phyloP scores from a whole-genome alignment of 2,888 invertebrate genomes.

The Muscina levida region DNA sequence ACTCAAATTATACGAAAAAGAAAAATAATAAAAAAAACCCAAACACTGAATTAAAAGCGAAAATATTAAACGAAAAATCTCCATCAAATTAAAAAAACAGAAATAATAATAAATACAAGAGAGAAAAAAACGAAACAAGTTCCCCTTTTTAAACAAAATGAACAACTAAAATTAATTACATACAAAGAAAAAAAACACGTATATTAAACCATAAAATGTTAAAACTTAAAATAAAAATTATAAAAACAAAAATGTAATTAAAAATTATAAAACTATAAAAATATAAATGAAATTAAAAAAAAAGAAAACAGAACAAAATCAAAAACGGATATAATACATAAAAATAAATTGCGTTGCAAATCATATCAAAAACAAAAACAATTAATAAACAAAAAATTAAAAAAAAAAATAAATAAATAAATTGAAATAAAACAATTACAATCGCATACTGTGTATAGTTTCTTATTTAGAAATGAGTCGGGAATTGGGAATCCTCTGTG shows the following conservation, averaged over 20 bases:
- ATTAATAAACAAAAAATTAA: slow-evolving; percentile 65
- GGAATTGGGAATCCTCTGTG: slow-evolving; percentile 78
- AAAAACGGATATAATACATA: slow-evolving; percentile 58
- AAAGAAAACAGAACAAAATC: slow-evolving; percentile 45
- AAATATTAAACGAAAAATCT: slow-evolving; percentile 52
- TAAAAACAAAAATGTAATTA: slow-evolving; percentile 49
- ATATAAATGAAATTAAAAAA: slow-evolving; percentile 58
- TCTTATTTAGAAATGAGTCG: slow-evolving; percentile 72
- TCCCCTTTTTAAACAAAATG: slow-evolving; percentile 20
- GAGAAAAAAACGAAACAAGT: slow-evolving; percentile 27
- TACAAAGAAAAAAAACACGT: slow-evolving; percentile 43
- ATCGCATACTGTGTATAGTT: slow-evolving; percentile 46
- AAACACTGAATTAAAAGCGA: slow-evolving; percentile 32
- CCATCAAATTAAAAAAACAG: slow-evolving; percentile 48
- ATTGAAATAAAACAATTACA: slow-evolving; percentile 61
- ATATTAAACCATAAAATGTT: slow-evolving; percentile 62
- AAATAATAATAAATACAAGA: slow-evolving; percentile 43
- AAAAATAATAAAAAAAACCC: slow-evolving; percentile 52
- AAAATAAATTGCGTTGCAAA: slow-evolving; percentile 69
- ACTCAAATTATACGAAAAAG: slow-evolving; percentile 5
- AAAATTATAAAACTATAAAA: slow-evolving; percentile 50
- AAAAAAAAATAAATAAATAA: slow-evolving; percentile 61
- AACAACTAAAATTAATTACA: slow-evolving; percentile 10
- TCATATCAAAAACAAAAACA: slow-evolving; percentile 72
- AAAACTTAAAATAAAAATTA: slow-evolving; percentile 52